Conservation (phyloP, 2,888 invertebrate genomes). For the Ennomos fuscantarius region DNA sequence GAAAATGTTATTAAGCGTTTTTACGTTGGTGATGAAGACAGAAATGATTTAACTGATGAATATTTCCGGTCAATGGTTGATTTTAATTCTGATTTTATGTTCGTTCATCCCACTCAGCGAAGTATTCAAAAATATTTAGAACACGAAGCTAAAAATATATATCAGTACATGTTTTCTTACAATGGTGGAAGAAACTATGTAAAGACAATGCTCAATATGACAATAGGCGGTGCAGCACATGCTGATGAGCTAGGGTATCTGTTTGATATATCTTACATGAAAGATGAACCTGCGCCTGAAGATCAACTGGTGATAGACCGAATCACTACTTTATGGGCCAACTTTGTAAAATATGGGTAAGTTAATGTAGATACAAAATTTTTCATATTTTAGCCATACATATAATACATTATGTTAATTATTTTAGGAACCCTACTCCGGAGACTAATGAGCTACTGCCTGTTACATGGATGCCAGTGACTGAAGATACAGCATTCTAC, state of each 20-base stretch:
- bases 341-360: constrained; percentile 60
- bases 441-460: constrained; percentile 48
- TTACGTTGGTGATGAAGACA: constrained; percentile 58
- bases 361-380: constrained; percentile 1
- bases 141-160: constrained; percentile 48
- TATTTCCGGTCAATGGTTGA: constrained; percentile 41
- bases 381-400: neutral
- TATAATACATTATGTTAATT: constrained; percentile 8
- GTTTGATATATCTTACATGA: constrained; percentile 50
- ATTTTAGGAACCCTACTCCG: constrained; percentile 55
- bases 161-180: constrained; percentile 60
- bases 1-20: constrained; percentile 53
- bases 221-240: constrained; percentile 48
- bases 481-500: constrained; percentile 38
- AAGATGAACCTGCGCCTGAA: constrained; percentile 39
- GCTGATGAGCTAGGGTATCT: constrained; percentile 58
- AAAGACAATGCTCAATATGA: constrained; percentile 47
- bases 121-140: constrained; percentile 51
- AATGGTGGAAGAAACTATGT: constrained; percentile 57
- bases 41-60: constrained; percentile 43
- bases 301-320: constrained; percentile 55
- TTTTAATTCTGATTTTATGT: constrained; percentile 57
- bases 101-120: constrained; percentile 47
- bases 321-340: constrained; percentile 58
- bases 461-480: constrained; percentile 45